Conservation (phyloP, 2,113 vertebrate species). For the Hemibagrus wyckioides region DNA sequence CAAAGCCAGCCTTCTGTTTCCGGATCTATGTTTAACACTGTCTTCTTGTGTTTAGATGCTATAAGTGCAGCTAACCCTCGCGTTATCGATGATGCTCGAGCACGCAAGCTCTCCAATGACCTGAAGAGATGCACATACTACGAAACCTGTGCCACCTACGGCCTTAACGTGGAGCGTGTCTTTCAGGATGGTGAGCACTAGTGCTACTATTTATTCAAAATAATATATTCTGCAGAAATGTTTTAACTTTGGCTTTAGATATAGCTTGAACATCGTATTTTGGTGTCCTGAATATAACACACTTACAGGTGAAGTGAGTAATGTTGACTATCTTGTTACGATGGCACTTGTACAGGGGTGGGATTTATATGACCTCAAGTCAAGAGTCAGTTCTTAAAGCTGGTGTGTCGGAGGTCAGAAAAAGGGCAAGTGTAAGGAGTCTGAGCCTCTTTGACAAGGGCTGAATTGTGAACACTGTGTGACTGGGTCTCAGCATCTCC, state of each 20-base stretch:
- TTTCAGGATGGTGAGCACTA: conserved; percentile 89
- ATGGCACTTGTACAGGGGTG: no score
- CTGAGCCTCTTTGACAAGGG: no score
- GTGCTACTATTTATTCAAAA: background rate
- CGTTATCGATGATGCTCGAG: conserved; percentile 89
- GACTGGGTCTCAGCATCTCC: no score
- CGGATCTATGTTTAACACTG: background rate
- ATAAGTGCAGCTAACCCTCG: conserved; percentile 91
- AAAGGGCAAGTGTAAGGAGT: no score
- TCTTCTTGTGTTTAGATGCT: conserved; percentile 76
- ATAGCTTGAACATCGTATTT: no score
- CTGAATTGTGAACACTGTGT: no score
- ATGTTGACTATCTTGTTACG: no score
- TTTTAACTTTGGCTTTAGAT: background rate
- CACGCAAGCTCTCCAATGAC: conserved; percentile 90
- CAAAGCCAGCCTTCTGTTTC: background rate
- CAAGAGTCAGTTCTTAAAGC: no score
- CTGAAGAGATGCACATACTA: conserved; percentile 98
- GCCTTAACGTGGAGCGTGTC: conserved; percentile 95
- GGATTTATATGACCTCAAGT: no score
- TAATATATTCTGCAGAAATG: no score
- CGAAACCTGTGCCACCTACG: conserved; percentile 96
- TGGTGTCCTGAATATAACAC: background rate
- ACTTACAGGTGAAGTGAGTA: no score
- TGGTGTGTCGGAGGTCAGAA: no score